Evolutionary conservation across 2,888 invertebrate species (phyloP).

Genomic region (Loripinus fragilis): DNA sequence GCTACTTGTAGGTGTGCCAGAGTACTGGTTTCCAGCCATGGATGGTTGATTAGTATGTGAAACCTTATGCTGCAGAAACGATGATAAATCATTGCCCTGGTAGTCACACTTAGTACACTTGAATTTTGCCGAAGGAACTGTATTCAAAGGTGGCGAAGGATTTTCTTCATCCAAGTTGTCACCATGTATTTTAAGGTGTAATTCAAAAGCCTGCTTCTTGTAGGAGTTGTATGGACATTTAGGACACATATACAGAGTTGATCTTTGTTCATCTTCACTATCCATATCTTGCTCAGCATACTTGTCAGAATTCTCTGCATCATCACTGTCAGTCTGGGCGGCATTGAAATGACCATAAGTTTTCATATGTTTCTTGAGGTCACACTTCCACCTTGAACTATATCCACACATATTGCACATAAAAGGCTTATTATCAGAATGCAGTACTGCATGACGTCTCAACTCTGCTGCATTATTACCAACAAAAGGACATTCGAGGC

Average conservation of each 20-base stretch:
- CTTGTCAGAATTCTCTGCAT: slow-evolving; percentile 43
- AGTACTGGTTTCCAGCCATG: slow-evolving; percentile 8
- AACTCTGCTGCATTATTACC: slow-evolving; percentile 81
- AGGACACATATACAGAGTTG: slow-evolving; percentile 69
- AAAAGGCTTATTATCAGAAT: slow-evolving; percentile 82
- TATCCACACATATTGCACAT: slow-evolving; percentile 80
- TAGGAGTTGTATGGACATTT: slow-evolving; percentile 73
- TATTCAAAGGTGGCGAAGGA: slow-evolving; percentile 19
- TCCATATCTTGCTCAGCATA: slow-evolving; percentile 42
- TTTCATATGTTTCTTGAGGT: slow-evolving; percentile 81
- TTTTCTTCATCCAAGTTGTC: slow-evolving; percentile 44
- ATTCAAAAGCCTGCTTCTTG: slow-evolving; percentile 70
- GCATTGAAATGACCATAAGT: slow-evolving; percentile 76
- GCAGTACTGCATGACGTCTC: slow-evolving; percentile 78
- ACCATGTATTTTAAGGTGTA: slow-evolving; percentile 73
- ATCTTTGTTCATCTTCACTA: slow-evolving; percentile 56
- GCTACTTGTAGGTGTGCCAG: slow-evolving; percentile 30
- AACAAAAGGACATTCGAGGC: slow-evolving; percentile 80
- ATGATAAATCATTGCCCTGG: slow-evolving; percentile 74
- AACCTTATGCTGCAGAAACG: slow-evolving; percentile 78
- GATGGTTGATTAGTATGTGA: slow-evolving; percentile 59
- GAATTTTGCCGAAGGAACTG: slow-evolving; percentile 60
- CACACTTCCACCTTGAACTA: slow-evolving; percentile 82
- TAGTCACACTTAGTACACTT: slow-evolving; percentile 78
- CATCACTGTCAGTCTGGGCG: slow-evolving; percentile 30